These are phyloP conservation scores for Abrostola tripartita DNA, from an alignment of 2,888 invertebrate species.

Conservation along the genomic window DNA sequence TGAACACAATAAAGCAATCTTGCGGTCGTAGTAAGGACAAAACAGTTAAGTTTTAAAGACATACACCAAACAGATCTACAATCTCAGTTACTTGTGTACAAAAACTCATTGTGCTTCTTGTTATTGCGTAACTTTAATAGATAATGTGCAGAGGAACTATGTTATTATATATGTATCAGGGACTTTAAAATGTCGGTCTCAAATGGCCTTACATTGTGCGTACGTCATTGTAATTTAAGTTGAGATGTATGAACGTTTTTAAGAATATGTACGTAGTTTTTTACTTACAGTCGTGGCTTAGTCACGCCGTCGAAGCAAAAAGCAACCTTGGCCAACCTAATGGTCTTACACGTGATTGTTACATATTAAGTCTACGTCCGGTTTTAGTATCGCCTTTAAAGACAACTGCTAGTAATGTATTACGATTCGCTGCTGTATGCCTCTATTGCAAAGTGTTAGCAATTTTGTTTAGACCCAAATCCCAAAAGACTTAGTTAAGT, in stretches of 20 bases:
- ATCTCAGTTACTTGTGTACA: conserved; percentile 26
- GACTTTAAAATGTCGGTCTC: conserved; percentile 19
- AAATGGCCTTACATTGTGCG: conserved; percentile 31
- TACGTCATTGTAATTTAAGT: conserved; percentile 46
- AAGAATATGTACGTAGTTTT: conserved; percentile 42
- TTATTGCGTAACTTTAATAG: conserved; percentile 20
- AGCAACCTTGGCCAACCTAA: conserved; percentile 79
- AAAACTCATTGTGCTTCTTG: conserved; percentile 25
- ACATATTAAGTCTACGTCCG: conserved; percentile 69
- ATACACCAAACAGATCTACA: background rate
- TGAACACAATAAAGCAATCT: conserved; percentile 50
- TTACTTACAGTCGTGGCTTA: conserved; percentile 60
- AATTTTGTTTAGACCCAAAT: too few species aligned
- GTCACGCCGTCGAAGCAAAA: conserved; percentile 80
- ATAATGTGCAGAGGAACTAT: conserved; percentile 20
- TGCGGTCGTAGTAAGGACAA: conserved; percentile 37
- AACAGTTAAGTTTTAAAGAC: conserved; percentile 32
- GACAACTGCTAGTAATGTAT: conserved; percentile 29
- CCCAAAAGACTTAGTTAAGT: too few species aligned
- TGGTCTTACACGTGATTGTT: conserved; percentile 74
- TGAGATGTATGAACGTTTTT: conserved; percentile 43
- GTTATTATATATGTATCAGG: conserved; percentile 20
- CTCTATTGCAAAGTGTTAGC: too few species aligned
- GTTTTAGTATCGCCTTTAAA: conserved; percentile 55
- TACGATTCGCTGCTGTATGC: conserved; percentile 15